A percentile compares a stretch with the other conserved stretches of the same genome.
Evolutionary conservation across 2,888 invertebrate species (phyloP).

Genomic region (Bursaphelenchus okinawaensis): DNA sequence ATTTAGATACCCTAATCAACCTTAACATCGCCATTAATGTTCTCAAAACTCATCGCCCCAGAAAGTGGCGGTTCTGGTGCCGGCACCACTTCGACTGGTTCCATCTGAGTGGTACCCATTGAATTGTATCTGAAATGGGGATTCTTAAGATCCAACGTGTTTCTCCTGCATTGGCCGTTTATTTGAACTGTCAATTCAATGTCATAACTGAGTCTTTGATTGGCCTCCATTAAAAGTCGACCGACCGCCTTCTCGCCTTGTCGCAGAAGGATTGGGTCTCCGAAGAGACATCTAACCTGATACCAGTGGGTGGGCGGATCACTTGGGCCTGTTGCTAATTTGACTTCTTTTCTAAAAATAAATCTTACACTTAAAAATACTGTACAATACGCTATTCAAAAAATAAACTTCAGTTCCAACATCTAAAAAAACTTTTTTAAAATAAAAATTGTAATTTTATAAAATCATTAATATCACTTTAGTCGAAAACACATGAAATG

Average conservation of each 20-base stretch:
- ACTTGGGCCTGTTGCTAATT: slow-evolving; percentile 94
- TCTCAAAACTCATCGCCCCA: slow-evolving; percentile 11
- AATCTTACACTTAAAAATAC: neutral
- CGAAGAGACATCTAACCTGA: slow-evolving; percentile 88
- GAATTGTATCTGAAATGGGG: slow-evolving; percentile 82
- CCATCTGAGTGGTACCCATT: slow-evolving; percentile 1
- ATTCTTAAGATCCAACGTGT: slow-evolving; percentile 92
- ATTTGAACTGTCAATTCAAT: slow-evolving; percentile 82
- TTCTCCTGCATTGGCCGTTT: slow-evolving; percentile 73
- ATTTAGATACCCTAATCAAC: neutral
- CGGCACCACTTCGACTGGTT: neutral
- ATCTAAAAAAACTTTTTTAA: neutral
- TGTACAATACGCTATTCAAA: no score
- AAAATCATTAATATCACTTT: neutral
- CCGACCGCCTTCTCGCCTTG: slow-evolving; percentile 80
- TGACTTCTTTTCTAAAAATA: slow-evolving; percentile 72
- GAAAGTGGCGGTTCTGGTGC: neutral
- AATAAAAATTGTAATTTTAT: neutral
- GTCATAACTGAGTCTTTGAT: slow-evolving; percentile 94
- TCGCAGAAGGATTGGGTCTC: slow-evolving; percentile 79
- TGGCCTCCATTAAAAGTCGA: slow-evolving; percentile 78
- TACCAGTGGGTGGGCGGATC: slow-evolving; percentile 99
- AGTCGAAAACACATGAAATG: no score
- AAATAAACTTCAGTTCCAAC: no score
- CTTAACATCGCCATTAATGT: slow-evolving; percentile 3